Evolutionary conservation across 2,113 vertebrate species (phyloP).

Genomic region (Galeopterus variegatus): DNA sequence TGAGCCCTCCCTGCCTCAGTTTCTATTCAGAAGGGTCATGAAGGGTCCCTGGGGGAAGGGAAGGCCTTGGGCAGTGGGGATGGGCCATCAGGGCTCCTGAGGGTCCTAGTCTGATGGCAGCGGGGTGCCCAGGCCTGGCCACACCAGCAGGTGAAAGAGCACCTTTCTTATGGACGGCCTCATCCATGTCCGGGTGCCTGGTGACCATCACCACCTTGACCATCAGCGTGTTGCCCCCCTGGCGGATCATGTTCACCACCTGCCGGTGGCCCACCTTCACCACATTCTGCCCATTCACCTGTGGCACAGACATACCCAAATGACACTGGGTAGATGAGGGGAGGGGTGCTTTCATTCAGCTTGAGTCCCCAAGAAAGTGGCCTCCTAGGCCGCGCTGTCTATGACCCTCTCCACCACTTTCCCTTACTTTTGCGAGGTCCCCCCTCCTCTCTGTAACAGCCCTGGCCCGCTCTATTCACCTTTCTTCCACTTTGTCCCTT

Average conservation of each 20-base stretch:
- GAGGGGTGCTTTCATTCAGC: neutral
- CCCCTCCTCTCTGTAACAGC: neutral
- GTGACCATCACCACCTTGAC: slow-evolving; percentile 98
- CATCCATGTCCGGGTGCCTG: slow-evolving; percentile 96
- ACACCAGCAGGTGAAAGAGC: neutral
- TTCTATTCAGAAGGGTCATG: neutral
- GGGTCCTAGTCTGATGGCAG: neutral
- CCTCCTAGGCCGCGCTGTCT: neutral
- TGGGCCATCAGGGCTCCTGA: neutral
- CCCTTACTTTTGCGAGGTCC: neutral
- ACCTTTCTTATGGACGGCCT: slow-evolving; percentile 95
- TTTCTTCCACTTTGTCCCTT: neutral
- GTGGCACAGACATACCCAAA: neutral
- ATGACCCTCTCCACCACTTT: neutral
- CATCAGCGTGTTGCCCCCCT: slow-evolving; percentile 96
- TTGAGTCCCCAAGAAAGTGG: too few relatives aligned
- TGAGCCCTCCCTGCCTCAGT: neutral
- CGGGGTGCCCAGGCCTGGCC: neutral
- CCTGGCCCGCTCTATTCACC: neutral
- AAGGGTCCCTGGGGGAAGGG: neutral
- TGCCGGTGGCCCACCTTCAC: slow-evolving; percentile 97
- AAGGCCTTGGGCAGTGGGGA: neutral
- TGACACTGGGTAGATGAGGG: neutral
- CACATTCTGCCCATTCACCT: slow-evolving; percentile 97
- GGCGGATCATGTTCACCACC: slow-evolving; percentile 97